A percentile compares a stretch with the other conserved stretches of the same genome.
These are phyloP conservation scores for Anabacerthia variegaticeps DNA, from an alignment of 2,797 vertebrate genomes.

Conservation along the genomic window DNA sequence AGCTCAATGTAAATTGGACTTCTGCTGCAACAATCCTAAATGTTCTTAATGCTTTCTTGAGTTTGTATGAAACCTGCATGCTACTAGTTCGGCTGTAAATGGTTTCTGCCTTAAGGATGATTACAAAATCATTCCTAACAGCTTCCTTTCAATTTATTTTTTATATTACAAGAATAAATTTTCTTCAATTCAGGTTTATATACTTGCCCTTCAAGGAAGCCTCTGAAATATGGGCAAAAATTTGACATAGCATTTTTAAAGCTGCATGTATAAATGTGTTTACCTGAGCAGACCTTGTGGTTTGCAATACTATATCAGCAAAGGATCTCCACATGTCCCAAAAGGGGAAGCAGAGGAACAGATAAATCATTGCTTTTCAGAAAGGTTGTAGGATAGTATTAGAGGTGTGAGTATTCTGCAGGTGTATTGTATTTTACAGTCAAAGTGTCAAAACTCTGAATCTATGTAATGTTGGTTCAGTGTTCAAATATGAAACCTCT, in stretches of 20 bases:
- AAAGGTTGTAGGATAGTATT: neutral
- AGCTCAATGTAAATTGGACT: conserved; percentile 16
- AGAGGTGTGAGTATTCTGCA: neutral
- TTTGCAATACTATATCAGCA: neutral
- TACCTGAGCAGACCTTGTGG: neutral
- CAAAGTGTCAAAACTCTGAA: neutral
- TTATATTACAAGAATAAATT: conserved; percentile 26
- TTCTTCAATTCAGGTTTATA: conserved; percentile 23
- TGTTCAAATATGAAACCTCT: neutral
- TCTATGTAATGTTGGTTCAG: neutral
- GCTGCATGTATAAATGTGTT: conserved; percentile 20
- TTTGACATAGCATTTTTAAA: conserved; percentile 24
- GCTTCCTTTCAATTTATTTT: conserved; percentile 23
- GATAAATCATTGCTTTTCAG: neutral
- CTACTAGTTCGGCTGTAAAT: neutral
- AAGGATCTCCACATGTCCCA: neutral
- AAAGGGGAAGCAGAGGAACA: neutral
- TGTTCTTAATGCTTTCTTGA: neutral
- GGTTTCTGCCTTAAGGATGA: conserved; percentile 13
- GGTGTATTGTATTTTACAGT: neutral
- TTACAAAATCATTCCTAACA: conserved; percentile 12
- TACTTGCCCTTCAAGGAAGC: neutral
- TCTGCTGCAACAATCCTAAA: conserved; percentile 16
- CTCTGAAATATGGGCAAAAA: neutral
- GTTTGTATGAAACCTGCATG: neutral